Evolutionary conservation across 1,140 invertebrate species (phyloP).

Genomic region (Pseudobourletiella spinata): DNA sequence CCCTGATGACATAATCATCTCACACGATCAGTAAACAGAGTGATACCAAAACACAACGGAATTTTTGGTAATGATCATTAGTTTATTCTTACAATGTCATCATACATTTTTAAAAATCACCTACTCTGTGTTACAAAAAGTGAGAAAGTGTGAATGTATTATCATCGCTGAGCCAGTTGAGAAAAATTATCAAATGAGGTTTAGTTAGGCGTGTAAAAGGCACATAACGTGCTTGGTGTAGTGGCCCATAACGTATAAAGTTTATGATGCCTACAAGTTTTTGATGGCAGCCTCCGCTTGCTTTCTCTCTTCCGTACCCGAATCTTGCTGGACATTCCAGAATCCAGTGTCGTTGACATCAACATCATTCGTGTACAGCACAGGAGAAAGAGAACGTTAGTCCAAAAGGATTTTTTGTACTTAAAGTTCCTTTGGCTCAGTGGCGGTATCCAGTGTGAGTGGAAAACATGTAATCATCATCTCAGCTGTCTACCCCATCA

Average conservation of each 20-base stretch:
- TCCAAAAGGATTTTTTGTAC: neutral
- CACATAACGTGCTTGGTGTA: neutral
- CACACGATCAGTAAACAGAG: too few species aligned
- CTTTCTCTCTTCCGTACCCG: neutral
- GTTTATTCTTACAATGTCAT: too few species aligned
- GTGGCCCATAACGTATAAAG: neutral
- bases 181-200: neutral
- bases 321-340: neutral
- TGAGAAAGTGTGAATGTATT: neutral
- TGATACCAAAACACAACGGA: too few species aligned
- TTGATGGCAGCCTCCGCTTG: neutral
- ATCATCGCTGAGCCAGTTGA: neutral
- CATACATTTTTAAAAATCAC: too few species aligned
- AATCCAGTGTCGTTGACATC: neutral
- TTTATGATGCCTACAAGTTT: neutral
- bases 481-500: neutral
- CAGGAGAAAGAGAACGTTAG: neutral
- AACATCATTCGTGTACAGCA: neutral
- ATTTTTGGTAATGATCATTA: too few species aligned
- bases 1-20: too few species aligned
- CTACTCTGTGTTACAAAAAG: neutral
- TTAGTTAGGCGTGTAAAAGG: conserved; percentile 2
- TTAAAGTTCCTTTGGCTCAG: neutral
- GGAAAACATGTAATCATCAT: too few species aligned
- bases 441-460: neutral